phyloP scores from a whole-genome alignment of 2,113 vertebrate genomes.

The Myiagra hebetior region DNA sequence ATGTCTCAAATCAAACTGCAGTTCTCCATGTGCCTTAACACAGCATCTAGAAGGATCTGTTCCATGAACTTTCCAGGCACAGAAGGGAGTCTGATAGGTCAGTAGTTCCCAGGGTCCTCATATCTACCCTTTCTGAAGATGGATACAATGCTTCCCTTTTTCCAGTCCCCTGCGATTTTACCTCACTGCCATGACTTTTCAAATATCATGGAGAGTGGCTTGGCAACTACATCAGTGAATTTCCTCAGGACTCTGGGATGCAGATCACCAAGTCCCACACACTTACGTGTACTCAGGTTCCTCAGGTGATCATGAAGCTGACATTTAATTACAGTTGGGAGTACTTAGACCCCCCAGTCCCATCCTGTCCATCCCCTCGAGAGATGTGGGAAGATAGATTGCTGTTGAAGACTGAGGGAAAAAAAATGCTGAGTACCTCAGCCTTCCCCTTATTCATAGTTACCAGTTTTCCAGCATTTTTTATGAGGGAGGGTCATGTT shows the following conservation, averaged over 20 bases:
- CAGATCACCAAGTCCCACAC: background rate
- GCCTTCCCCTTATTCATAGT: background rate
- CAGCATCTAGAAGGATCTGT: background rate
- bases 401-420: background rate
- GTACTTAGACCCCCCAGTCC: background rate
- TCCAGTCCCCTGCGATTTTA: too few species aligned
- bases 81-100: background rate
- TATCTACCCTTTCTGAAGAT: background rate
- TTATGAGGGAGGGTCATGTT: background rate
- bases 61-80: background rate
- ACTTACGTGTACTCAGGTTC: background rate
- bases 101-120: background rate
- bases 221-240: background rate
- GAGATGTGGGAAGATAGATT: background rate
- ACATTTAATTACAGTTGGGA: background rate
- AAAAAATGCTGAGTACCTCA: background rate
- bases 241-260: background rate
- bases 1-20: background rate
- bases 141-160: background rate
- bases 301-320: too few species aligned
- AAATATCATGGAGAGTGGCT: background rate
- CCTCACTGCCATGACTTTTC: background rate
- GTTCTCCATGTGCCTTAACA: too few species aligned
- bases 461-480: background rate
- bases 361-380: background rate